Percentiles rank a stretch among this genome's conserved stretches.
phyloP scores from a whole-genome alignment of 2,797 vertebrate species.

The Fundulus diaphanus region DNA sequence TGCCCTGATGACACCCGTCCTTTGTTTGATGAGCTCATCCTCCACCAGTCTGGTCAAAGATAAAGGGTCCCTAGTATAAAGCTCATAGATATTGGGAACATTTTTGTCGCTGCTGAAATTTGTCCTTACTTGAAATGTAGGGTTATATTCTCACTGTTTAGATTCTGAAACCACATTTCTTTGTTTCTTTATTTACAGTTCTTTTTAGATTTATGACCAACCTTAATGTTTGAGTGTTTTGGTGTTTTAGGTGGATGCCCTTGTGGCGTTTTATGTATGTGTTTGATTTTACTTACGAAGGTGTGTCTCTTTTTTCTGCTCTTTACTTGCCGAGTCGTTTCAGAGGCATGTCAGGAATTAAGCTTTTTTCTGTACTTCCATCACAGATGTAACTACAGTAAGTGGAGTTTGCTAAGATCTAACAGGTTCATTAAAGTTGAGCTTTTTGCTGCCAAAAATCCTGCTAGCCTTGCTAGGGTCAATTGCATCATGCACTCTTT shows the following conservation, averaged over 20 bases:
- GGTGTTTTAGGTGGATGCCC: too few species aligned
- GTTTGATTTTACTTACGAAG: too few species aligned
- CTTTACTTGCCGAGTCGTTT: not conserved
- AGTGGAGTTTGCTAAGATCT: not conserved
- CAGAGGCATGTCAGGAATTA: not conserved
- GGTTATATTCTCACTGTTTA: not conserved
- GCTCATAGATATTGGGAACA: not conserved
- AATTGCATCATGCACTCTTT: not conserved
- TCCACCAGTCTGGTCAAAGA: not conserved
- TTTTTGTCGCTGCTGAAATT: not conserved
- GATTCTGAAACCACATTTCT: not conserved
- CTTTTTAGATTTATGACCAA: not conserved
- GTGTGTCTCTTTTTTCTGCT: not conserved
- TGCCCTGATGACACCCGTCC: not conserved
- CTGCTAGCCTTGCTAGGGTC: too few species aligned
- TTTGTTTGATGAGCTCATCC: not conserved
- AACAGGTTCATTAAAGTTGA: not conserved
- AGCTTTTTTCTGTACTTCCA: not conserved
- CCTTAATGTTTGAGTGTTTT: too few species aligned
- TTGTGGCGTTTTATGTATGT: too few species aligned
- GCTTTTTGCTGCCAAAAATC: not conserved
- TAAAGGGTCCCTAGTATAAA: not conserved
- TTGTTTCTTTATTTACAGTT: not conserved
- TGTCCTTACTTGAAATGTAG: not conserved
- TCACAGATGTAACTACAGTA: not conserved